Percentiles rank a stretch among this genome's conserved stretches.
Conservation (phyloP, 1,140 invertebrate genomes). For the Chlorops oryzae region DNA sequence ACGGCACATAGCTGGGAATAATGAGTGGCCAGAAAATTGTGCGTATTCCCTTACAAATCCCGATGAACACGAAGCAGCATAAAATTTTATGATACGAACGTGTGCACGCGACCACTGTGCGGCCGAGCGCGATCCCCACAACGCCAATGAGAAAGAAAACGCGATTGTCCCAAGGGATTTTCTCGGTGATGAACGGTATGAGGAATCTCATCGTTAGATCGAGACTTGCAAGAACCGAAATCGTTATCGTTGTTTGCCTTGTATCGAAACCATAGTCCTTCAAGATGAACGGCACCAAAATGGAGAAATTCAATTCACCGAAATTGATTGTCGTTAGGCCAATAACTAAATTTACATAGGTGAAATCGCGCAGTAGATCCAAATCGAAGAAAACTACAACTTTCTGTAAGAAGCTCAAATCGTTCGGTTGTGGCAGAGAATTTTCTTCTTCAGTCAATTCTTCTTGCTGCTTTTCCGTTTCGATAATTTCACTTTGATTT, state of each 20-base stretch:
- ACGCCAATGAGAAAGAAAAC: slow-evolving; percentile 64
- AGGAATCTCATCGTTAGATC: slow-evolving; percentile 58
- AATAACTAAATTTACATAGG: slow-evolving; percentile 61
- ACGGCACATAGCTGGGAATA: slow-evolving; percentile 58
- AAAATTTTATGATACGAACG: slow-evolving; percentile 48
- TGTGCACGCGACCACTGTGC: slow-evolving; percentile 53
- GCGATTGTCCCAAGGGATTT: slow-evolving; percentile 59
- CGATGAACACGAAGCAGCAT: slow-evolving; percentile 55
- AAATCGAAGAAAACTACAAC: slow-evolving; percentile 60
- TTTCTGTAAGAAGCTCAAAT: slow-evolving; percentile 48
- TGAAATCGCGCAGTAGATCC: slow-evolving; percentile 58
- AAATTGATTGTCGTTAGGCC: slow-evolving; percentile 63
- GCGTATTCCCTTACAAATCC: slow-evolving; percentile 57
- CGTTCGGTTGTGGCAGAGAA: too few relatives aligned
- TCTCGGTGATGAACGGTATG: slow-evolving; percentile 58
- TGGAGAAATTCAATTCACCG: slow-evolving; percentile 63
- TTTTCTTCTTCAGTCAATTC: slow-evolving; percentile 38
- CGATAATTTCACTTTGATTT: slow-evolving; percentile 9
- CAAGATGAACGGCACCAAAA: slow-evolving; percentile 63
- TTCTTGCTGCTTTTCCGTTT: slow-evolving; percentile 12
- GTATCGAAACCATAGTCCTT: slow-evolving; percentile 55
- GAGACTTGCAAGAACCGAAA: slow-evolving; percentile 56
- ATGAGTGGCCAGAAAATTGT: slow-evolving; percentile 63
- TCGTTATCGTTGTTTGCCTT: slow-evolving; percentile 54
- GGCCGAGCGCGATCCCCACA: slow-evolving; percentile 56